Evolutionary conservation across 2,113 vertebrate genomes (phyloP), one percentile per base, ranked within the genome.

Genomic region (Furnarius figulus): DNA sequence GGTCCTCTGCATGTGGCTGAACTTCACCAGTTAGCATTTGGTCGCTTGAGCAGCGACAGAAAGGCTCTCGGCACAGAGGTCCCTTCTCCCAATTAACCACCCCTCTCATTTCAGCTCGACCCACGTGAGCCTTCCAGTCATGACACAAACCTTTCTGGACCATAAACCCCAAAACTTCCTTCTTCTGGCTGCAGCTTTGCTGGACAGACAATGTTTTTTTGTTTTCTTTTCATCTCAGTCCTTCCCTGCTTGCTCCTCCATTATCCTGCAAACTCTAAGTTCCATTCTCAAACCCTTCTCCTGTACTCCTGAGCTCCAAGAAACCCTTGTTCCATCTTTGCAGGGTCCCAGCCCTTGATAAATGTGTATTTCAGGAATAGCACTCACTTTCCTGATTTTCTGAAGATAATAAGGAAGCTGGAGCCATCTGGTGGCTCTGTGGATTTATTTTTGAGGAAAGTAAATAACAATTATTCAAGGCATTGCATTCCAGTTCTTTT

Each of bases 371-470:
- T 74, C 25, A 16, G 22, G 28, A 65, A 39, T 0, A 28, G 17
- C 7, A 2, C 62, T 55, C 39, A 20, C 14, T 33, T 46, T 10
- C 46, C 47, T 50, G 31, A 33, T 74, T 73, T 91, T 71, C 77
- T 49, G 30, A 22, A 25, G n/a, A 46, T 94, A 33, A 9, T 42
- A 74, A 66, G 88, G 92, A 56, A 72, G 71, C 17, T 75, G 56
- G 88, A 61, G 96, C 95, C 96, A 96, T 61, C 95, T 96, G 52
- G 79, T 96, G 96, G 96, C 52, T 67, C 22, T 14, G 8, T 2
- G 40, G 63, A n/a, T 74, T 91, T 42, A 6, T 18, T 67, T 47
- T 8, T 12, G 33, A 73, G 39, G 27, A 58, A 93, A 39, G 7
- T 40, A 66, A 65, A 52, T 12, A 78, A 53, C n/a, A 31, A 19